Evolutionary conservation across 92 coral and sea anemone genomes (phyloP), one percentile per base, ranked within the genome.

Genomic region (Phenganax marumi): DNA sequence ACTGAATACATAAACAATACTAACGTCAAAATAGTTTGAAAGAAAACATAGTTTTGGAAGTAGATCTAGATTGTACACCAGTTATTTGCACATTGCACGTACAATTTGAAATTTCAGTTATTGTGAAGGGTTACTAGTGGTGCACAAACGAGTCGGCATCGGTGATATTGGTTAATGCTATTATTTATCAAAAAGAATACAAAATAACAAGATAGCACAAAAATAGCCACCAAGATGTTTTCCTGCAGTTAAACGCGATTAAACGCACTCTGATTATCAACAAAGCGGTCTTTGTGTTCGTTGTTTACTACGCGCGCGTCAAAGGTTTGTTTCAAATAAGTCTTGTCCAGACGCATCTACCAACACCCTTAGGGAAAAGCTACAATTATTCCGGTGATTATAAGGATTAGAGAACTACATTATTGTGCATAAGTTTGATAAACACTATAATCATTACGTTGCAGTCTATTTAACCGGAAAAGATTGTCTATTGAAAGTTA

Each of bases 281-380:
- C 72, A 66, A 66, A 25, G 72, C 48, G 50, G 50, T 48, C 17
- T 25, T 66, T 66, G 72, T 66, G 72, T 48, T 66, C 16, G 48
- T 33, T 66, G 72, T 33, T 33, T 25, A 25, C 43, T 66, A 49
- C 72, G 48, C 26, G 43, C 72, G 72, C 72, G 72, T 66, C 72
- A 10, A n/a, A n/a, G 13, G 72, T 66, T 66, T 66, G 72, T 66
- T 66, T 25, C 50, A 66, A 21, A 6, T 48, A 66, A 66, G 43
- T 66, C 72, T 33, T 66, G 72, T 66, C 72, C 72, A 66, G 72
- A 49, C 72, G 43, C 43, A 66, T 66, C 72, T 66, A 19, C 72
- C 72, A 24, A 12, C 72, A 66, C 72, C 72, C 72, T 64, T 49
- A 66, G 50, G 72, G 72, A 0, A 66, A 66, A 66, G 49, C 72